A percentile compares a stretch with the other conserved stretches of the same genome.
phyloP scores from a whole-genome alignment of 2,888 invertebrate genomes.

The Axea sp. region DNA sequence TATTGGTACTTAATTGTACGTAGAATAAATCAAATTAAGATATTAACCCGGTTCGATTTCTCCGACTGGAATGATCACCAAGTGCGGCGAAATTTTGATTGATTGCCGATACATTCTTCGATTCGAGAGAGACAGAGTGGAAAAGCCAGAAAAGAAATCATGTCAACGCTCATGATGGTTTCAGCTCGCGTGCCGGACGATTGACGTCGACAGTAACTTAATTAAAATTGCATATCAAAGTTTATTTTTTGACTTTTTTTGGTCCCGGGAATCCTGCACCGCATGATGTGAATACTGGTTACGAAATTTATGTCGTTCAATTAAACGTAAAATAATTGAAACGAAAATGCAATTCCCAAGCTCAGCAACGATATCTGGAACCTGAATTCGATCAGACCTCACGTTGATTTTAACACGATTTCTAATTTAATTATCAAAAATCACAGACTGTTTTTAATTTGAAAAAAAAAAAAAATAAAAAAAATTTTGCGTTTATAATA shows the following conservation, averaged over 20 bases:
- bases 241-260: constrained; percentile 14
- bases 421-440: too few species aligned
- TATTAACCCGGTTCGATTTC: neutral
- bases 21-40: too few species aligned
- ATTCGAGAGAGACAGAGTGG: constrained; percentile 8
- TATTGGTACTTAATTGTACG: too few species aligned
- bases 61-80: constrained; percentile 3
- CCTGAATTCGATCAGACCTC: too few species aligned
- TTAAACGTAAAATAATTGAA: constrained; percentile 49
- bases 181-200: constrained; percentile 57
- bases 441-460: too few species aligned
- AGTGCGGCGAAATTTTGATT: constrained; percentile 46
- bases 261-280: constrained; percentile 22
- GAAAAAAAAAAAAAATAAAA: too few species aligned
- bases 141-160: constrained; percentile 52
- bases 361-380: constrained; percentile 1
- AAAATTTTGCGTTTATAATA: too few species aligned
- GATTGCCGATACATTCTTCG: constrained; percentile 6
- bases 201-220: constrained; percentile 61
- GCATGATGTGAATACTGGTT: constrained; percentile 45
- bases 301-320: constrained; percentile 42
- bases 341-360: constrained; percentile 19
- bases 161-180: constrained; percentile 53
- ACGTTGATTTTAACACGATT: too few species aligned
- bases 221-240: constrained; percentile 56